These are phyloP conservation scores for Enoplosus armatus DNA, from an alignment of 2,797 vertebrate species.

Conservation along the genomic window DNA sequence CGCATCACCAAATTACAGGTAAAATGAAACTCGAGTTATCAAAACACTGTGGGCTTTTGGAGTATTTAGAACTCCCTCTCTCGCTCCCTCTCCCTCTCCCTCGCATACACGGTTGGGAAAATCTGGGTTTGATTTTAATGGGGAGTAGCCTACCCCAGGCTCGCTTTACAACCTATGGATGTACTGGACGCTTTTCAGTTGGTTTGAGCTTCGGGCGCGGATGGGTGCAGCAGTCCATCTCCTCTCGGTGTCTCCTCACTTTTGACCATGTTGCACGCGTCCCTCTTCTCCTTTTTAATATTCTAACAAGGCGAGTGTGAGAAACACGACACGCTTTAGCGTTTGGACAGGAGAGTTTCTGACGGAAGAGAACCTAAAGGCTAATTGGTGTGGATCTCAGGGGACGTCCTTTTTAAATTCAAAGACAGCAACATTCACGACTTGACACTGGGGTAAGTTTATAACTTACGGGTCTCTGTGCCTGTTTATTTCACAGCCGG, in stretches of 20 bases:
- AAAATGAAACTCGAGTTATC: slow-evolving; percentile 40
- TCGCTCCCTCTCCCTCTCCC: slow-evolving; percentile 2
- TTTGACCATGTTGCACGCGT: slow-evolving; percentile 21
- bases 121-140: slow-evolving; percentile 85
- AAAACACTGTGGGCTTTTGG: slow-evolving; percentile 29
- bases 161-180: slow-evolving; percentile 82
- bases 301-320: slow-evolving; percentile 36
- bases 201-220: slow-evolving; percentile 61
- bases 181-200: slow-evolving; percentile 77
- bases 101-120: slow-evolving; percentile 59
- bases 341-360: slow-evolving; percentile 41
- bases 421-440: slow-evolving; percentile 29
- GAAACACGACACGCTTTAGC: slow-evolving; percentile 25
- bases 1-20: slow-evolving; percentile 43
- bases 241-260: slow-evolving; percentile 36
- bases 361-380: slow-evolving; percentile 26
- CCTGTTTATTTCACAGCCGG: slow-evolving; percentile 11
- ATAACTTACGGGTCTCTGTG: slow-evolving; percentile 13
- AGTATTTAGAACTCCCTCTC: slow-evolving; percentile 7
- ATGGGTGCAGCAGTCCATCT: slow-evolving; percentile 61
- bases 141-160: slow-evolving; percentile 79
- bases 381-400: slow-evolving; percentile 61
- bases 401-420: slow-evolving; percentile 40
- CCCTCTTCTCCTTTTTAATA: slow-evolving; percentile 19
- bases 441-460: slow-evolving; percentile 72